Evolutionary conservation across 2,113 vertebrate species (phyloP), one percentile per base, ranked within the genome.

Genomic region (Paracanthobrama guichenoti): DNA sequence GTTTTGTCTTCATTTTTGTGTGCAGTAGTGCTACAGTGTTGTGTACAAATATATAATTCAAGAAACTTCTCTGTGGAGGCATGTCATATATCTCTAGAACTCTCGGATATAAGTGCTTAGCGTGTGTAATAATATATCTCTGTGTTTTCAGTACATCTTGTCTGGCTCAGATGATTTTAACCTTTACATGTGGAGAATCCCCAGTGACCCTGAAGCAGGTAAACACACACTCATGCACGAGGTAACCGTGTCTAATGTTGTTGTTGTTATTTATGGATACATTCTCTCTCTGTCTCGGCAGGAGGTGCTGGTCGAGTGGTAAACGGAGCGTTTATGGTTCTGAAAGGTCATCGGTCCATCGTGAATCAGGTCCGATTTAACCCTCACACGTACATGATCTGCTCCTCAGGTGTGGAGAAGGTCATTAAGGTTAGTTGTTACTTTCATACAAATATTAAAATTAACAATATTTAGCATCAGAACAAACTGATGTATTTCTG

Each of bases 321-420:
- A 86, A 99, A 99, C 53, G 97, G 97, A 76, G 98, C 98, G 12
- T 98, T 98, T 89, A 98, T 99, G 98, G 94, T 99, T 59, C 90
- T 99, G 90, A 99, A 98, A 92, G 98, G 98, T 84, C 98, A 99
- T 90, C 96, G 98, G 11, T 99, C 98, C 75, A 99, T 99, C 53
- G 98, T 99, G 62, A 99, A 99, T 93, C 98, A 99, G 92, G 98
- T 99, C 57, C 96, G 98, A 55, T 99, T 99, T 93, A 99, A 99
- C 90, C 97, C 97, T 42, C 95, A 98, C 87, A 97, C 96, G 83
- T 98, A 98, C 92, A 99, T 99, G 98, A 98, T 99, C 93, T 99
- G 98, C 91, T 99, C 98, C 84, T 99, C 98, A 0, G 98, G 98
- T 0, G 98, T 99, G 85, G 98, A 99, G 93, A 99, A 99, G 90